These are phyloP conservation scores for Seriola aureovittata DNA, from an alignment of 2,113 vertebrate genomes.

Conservation along the genomic window DNA sequence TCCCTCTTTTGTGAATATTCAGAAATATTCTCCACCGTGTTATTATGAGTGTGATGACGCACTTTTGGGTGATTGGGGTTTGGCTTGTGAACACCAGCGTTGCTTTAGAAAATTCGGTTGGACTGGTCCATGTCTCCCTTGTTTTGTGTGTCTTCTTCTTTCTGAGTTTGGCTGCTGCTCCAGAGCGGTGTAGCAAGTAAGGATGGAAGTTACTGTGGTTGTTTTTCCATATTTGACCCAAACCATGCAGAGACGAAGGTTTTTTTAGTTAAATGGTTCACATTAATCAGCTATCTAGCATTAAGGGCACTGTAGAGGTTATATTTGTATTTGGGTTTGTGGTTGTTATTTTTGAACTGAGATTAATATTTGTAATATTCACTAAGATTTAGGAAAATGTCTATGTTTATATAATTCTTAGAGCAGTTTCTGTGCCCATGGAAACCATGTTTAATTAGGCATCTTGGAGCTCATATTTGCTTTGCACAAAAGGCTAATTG, in stretches of 20 bases:
- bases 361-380: background rate
- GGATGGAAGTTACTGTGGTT: constrained; percentile 1
- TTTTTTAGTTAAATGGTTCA: background rate
- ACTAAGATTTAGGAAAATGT: background rate
- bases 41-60: constrained; percentile 51
- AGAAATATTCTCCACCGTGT: constrained; percentile 47
- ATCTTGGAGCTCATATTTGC: background rate
- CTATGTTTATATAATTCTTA: background rate
- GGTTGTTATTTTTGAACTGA: background rate
- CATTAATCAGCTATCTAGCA: background rate
- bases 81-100: constrained; percentile 33
- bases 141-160: constrained; percentile 31
- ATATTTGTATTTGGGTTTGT: background rate
- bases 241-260: background rate
- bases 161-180: constrained; percentile 7
- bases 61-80: constrained; percentile 63
- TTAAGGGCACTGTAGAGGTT: background rate
- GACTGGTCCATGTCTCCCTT: constrained; percentile 30
- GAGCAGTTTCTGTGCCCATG: background rate
- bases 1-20: constrained; percentile 51
- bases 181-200: background rate
- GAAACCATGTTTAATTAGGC: background rate
- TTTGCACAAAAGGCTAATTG: background rate
- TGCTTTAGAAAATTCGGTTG: constrained; percentile 40
- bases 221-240: background rate